These are phyloP conservation scores for Darevskia mixta DNA, from an alignment of 2,797 vertebrate species.

Conservation along the genomic window DNA sequence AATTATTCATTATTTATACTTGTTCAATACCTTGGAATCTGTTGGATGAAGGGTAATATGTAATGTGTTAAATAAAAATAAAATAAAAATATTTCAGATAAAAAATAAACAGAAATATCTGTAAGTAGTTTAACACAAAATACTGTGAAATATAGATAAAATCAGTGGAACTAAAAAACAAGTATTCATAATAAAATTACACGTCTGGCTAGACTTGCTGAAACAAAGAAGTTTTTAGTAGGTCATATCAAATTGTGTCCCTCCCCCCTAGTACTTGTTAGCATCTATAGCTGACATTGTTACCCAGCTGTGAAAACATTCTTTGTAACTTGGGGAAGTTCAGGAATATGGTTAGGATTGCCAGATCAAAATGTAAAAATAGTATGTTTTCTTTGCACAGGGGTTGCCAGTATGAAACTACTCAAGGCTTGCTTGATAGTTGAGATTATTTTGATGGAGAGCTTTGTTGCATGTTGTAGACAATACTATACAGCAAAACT, in stretches of 20 bases:
- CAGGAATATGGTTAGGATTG: neutral
- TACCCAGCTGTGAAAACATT: neutral
- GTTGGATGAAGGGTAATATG: neutral
- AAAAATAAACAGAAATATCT: too few species aligned
- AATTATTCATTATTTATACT: too few species aligned
- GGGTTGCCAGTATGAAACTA: neutral
- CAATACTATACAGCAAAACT: neutral
- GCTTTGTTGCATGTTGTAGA: neutral
- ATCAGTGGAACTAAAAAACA: too few species aligned
- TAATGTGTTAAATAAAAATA: neutral
- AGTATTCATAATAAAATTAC: too few species aligned
- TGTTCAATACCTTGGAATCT: neutral
- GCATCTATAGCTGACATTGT: neutral
- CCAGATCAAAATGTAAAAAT: neutral
- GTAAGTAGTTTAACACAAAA: too few species aligned
- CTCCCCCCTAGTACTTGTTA: neutral
- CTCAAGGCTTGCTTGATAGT: neutral
- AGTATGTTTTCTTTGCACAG: neutral
- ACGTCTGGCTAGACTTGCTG: too few species aligned
- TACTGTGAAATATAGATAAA: too few species aligned
- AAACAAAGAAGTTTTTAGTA: too few species aligned
- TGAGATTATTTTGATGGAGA: neutral
- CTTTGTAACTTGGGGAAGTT: neutral
- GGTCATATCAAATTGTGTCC: neutral
- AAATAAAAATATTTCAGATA: neutral